phyloP scores from a whole-genome alignment of 2,113 vertebrate species.

The Picathartes gymnocephalus region DNA sequence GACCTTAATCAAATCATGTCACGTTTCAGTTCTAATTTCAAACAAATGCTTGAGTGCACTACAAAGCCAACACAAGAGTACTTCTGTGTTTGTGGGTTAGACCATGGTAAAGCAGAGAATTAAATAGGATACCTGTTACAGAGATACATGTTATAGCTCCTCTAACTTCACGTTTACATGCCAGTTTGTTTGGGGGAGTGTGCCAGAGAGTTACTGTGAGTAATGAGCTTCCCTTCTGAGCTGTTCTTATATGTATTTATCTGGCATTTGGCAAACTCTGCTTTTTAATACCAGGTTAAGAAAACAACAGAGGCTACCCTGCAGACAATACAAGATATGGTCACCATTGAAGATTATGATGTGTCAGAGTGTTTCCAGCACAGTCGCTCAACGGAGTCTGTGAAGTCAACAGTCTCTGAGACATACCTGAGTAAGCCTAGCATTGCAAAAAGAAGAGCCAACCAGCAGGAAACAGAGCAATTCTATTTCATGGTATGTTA shows the following conservation, averaged over 20 bases:
- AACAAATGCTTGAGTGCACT: not conserved
- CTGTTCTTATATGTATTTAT: not conserved
- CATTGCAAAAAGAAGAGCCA: conserved; percentile 95
- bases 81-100: not conserved
- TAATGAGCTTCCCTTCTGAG: not conserved
- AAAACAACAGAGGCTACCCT: conserved; percentile 97
- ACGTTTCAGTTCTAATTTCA: not conserved
- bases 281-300: conserved; percentile 82
- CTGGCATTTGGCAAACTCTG: not conserved
- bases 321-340: conserved; percentile 98
- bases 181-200: not conserved
- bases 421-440: conserved; percentile 97
- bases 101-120: not conserved
- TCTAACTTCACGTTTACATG: not conserved
- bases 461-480: conserved; percentile 97
- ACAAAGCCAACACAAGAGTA: not conserved
- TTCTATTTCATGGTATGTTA: conserved; percentile 95
- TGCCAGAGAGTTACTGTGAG: not conserved
- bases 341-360: conserved; percentile 97
- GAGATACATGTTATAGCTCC: not conserved
- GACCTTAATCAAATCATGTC: not conserved
- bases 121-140: not conserved
- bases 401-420: conserved; percentile 95
- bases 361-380: conserved; percentile 98
- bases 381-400: conserved; percentile 95